These are phyloP conservation scores for Sipha maydis DNA, from an alignment of 2,888 invertebrate species.

Conservation along the genomic window DNA sequence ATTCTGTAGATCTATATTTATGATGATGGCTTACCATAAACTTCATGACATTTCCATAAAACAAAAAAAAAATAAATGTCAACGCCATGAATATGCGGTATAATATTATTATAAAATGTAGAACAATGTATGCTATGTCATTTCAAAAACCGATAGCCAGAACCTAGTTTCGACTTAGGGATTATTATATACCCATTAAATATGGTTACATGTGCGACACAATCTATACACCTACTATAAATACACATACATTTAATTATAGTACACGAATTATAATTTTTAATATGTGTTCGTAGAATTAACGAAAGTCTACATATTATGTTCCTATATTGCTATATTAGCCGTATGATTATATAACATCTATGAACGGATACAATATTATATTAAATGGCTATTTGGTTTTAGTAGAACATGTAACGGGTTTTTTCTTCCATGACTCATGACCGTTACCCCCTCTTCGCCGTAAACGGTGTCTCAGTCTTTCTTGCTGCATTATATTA, in stretches of 20 bases:
- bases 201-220: neutral
- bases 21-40: neutral
- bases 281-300: neutral
- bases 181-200: neutral
- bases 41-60: neutral
- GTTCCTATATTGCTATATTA: no score
- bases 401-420: conserved; percentile 60
- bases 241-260: no score
- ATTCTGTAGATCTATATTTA: neutral
- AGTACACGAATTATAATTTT: neutral
- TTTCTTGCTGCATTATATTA: conserved; percentile 6
- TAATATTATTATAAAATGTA: neutral
- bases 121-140: neutral
- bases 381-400: conserved; percentile 28
- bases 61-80: neutral
- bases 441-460: conserved; percentile 22
- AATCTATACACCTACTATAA: no score
- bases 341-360: neutral
- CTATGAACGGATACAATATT: neutral
- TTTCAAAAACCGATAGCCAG: neutral
- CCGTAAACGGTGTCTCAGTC: conserved; percentile 11
- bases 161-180: neutral
- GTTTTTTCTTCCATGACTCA: conserved; percentile 43
- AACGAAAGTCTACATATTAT: neutral
- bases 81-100: neutral